Evolutionary conservation across 2,797 vertebrate species (phyloP), one percentile per base, ranked within the genome.

Genomic region (Phoebastria nigripes): DNA sequence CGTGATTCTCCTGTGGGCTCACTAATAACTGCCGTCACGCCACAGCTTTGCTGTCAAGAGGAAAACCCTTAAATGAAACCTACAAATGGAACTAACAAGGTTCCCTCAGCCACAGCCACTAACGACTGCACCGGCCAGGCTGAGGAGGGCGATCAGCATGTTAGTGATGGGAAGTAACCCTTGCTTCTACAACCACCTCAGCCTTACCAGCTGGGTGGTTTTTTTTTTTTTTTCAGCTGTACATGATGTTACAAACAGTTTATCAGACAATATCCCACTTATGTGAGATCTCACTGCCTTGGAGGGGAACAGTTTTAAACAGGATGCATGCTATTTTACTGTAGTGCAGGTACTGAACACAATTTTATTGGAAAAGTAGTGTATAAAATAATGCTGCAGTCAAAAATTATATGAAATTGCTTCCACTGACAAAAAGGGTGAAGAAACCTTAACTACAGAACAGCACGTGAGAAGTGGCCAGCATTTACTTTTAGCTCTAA

Each of bases 61-160:
- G 35, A 74, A 89, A 91, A 42, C 22, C 84, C 65, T 94, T 93
- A 92, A 94, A 87, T 47, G 56, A 91, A 92, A 89, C 28, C 65
- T 70, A 71, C 37, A 87, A 85, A 93, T 58, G 65, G 83, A 96
- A 91, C 90, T 93, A 94, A 96, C 0, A 1, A 81, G 74, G 58
- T 69, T 93, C 71, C 46, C 16, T 92, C 63, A 77, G 67, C 52
- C 4, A 5, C 55, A 90, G 55, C 31, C 63, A 41, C 83, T 63
- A 55, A 81, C 2, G 21, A 46, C 41, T 19, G 65, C 42, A 54
- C 13, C 29, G 25, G 28, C 28, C 55, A 74, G 67, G 78, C 67
- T 56, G 55, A 79, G 55, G 63, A 72, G 17, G 12, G 15, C 4
- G 6, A 90, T 5, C 7, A 31, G n/a, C 52, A 41, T 2, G 2